Evolutionary conservation across 1,140 invertebrate genomes (phyloP).

Genomic region (Battus philenor): DNA sequence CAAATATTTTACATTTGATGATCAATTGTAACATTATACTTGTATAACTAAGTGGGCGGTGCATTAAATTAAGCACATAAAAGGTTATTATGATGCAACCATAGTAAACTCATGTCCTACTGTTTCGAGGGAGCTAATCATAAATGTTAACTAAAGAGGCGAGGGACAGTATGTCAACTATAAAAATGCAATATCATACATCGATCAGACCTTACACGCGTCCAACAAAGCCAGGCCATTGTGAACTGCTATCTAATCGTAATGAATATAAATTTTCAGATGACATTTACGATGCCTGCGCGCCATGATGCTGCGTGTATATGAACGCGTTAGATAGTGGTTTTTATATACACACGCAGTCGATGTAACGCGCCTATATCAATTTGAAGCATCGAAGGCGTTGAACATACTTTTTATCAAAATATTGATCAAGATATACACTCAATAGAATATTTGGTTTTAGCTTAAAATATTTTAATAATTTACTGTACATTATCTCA

Average conservation of each 20-base stretch:
- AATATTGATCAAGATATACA: no score
- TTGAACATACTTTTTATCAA: conserved; percentile 49
- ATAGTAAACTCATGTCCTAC: conserved; percentile 44
- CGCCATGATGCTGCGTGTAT: conserved; percentile 62
- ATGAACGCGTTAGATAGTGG: conserved; percentile 58
- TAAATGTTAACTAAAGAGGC: conserved; percentile 42
- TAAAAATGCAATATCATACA: conserved; percentile 68
- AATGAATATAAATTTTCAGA: conserved; percentile 74
- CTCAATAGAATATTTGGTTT: no score
- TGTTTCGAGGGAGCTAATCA: conserved; percentile 35
- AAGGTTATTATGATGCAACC: conserved; percentile 41
- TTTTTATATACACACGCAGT: conserved; percentile 53
- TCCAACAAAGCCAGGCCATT: conserved; percentile 63
- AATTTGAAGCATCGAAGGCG: conserved; percentile 52
- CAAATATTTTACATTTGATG: conserved; percentile 26
- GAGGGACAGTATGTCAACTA: conserved; percentile 41
- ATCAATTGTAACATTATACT: conserved; percentile 37
- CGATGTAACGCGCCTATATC: conserved; percentile 32
- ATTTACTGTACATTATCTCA: no score
- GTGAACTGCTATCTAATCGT: conserved; percentile 69
- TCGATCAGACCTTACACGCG: conserved; percentile 60
- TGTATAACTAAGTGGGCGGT: conserved; percentile 34
- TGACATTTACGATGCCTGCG: conserved; percentile 69
- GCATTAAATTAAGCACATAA: conserved; percentile 54
- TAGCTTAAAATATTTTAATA: no score